These are phyloP conservation scores for Rhinolophus ferrumequinum DNA, from an alignment of 2,113 vertebrate species.

Conservation along the genomic window DNA sequence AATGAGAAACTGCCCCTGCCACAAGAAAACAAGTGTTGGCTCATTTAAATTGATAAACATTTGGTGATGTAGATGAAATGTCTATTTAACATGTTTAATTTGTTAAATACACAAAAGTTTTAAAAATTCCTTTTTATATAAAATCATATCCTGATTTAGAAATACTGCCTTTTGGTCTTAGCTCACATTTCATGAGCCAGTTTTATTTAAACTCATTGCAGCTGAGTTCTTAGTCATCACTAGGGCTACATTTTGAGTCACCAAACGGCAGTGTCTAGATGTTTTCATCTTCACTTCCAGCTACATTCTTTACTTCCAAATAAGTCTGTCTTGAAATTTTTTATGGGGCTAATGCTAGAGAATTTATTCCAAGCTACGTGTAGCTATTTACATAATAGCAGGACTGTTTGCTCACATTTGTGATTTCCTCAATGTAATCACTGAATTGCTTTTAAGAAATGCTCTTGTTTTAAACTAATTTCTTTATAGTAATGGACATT, in stretches of 20 bases:
- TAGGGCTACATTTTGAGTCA: neutral
- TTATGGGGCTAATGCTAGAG: neutral
- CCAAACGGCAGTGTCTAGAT: neutral
- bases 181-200: neutral
- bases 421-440: neutral
- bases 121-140: neutral
- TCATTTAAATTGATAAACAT: neutral
- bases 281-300: conserved; percentile 11
- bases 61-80: neutral
- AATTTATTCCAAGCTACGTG: neutral
- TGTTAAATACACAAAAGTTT: neutral
- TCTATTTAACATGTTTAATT: neutral
- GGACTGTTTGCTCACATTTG: neutral
- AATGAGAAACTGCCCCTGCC: neutral
- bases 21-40: neutral
- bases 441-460: neutral
- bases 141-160: conserved; percentile 1
- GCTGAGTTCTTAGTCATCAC: conserved; percentile 17
- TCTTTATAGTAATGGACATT: neutral
- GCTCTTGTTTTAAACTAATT: neutral
- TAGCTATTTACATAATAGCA: neutral
- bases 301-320: neutral
- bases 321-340: neutral
- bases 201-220: neutral
- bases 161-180: neutral